Base-by-base conservation (phyloP, 2,113 vertebrate genomes). In the Dinomys branickii region DNA sequence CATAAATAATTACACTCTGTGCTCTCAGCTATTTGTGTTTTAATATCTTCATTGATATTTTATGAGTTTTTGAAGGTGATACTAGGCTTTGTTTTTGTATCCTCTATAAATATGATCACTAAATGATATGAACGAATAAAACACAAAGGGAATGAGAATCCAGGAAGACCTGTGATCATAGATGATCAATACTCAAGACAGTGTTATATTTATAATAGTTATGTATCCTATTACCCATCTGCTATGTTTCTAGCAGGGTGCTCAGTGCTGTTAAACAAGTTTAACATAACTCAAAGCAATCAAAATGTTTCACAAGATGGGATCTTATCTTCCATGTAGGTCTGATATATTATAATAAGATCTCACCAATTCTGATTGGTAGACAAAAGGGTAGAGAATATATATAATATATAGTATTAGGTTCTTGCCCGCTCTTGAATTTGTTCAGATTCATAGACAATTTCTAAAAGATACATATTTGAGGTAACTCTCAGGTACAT, bases 121-220 rank as follows among this genome's bases (percentile, higher is more conserved):
- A 54, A 86, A 12, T 58, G 33, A 90, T 83, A 44, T 63, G 33
- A 65, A 86, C 50, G 95, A 78, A 85, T 26, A 94, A 83, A 73
- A 20, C 73, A 83, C 6, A 33, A 92, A 67, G 10, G 33, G 30
- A 67, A 94, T 56, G 30, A 92, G 58, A 84, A 52, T 33, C 52
- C 56, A 89, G 44, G 67, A 90, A 44, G 41, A n/a, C 30, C 41
- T 86, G 2, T 89, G 63, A 88, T 91, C 88, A 81, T 50, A 58
- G 14, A 13, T 47, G 17, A 85, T 61, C 50, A 41, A 75, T 88
- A 91, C 0, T 38, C 65, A 52, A 20, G 8, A 85, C 3, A n/a
- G 58, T 20, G 83, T 24, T 69, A n/a, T 69, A 69, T 61, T 69
- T 61, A 54, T 69, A 47, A 83, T 7, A 83, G 30, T 26, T 71